phyloP scores from a whole-genome alignment of 2,113 vertebrate species.

The Sterrhoptilus dennistouni region DNA sequence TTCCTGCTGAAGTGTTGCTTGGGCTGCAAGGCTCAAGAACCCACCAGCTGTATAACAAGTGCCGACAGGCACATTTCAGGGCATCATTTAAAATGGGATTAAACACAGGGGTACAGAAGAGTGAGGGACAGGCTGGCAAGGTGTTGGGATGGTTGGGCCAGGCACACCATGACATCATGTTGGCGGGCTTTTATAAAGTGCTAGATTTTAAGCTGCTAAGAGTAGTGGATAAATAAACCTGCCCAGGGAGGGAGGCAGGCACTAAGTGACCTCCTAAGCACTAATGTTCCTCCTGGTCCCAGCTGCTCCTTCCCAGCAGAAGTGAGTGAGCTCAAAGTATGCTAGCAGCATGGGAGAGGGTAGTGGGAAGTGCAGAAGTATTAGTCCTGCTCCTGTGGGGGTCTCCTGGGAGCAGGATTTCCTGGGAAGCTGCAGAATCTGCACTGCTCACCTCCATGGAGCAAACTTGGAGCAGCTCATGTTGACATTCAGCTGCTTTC shows the following conservation, averaged over 20 bases:
- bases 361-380: not conserved
- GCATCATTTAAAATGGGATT: not conserved
- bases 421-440: not conserved
- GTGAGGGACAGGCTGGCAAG: not conserved
- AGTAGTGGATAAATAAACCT: not conserved
- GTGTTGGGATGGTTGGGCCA: not conserved
- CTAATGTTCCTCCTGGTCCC: not conserved
- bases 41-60: not conserved
- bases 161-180: not conserved
- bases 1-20: not conserved
- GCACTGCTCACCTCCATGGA: rapidly evolving
- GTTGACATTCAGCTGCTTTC: not conserved
- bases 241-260: not conserved
- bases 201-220: not conserved
- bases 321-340: not conserved
- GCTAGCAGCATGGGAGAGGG: not conserved
- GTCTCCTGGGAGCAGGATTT: rapidly evolving
- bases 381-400: not conserved
- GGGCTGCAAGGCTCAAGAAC: not conserved
- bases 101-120: not conserved
- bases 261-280: not conserved
- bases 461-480: not conserved
- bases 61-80: not conserved
- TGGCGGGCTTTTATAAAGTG: rapidly evolving
- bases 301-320: not conserved